These are phyloP conservation scores for Ondatra zibethicus DNA, from an alignment of 2,113 vertebrate species.

Conservation along the genomic window DNA sequence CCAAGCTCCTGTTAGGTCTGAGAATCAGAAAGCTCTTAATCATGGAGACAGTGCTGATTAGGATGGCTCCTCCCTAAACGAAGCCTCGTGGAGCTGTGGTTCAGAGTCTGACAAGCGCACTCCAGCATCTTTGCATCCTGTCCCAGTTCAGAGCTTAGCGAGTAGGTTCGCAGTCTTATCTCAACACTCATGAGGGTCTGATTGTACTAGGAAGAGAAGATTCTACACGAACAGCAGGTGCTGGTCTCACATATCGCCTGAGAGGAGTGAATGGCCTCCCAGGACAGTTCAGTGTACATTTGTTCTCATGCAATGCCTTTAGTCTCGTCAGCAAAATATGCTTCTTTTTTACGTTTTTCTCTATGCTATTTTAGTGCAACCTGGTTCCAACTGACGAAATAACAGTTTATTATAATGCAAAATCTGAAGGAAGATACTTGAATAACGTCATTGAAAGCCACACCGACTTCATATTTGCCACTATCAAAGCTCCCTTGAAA, in stretches of 20 bases:
- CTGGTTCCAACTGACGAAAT: constrained; percentile 97
- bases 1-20: not conserved
- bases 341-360: constrained; percentile 14
- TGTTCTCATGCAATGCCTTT: not conserved
- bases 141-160: not conserved
- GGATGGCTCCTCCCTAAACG: not conserved
- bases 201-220: not conserved
- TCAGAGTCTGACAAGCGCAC: not conserved
- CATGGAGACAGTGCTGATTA: not conserved
- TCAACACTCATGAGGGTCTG: not conserved
- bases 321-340: not conserved
- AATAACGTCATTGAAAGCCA: constrained; percentile 93
- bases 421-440: constrained; percentile 92
- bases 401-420: constrained; percentile 91
- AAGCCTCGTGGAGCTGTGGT: not conserved
- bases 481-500: constrained; percentile 93
- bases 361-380: constrained; percentile 87
- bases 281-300: not conserved
- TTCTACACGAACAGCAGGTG: too few species aligned
- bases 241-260: not conserved
- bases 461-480: constrained; percentile 95
- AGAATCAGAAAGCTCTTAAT: not conserved
- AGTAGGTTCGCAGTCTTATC: not conserved
- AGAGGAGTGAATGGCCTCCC: not conserved
- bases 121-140: not conserved